Base-by-base conservation (phyloP, 1,140 invertebrate genomes). In the Muscidifurax raptorellus region DNA sequence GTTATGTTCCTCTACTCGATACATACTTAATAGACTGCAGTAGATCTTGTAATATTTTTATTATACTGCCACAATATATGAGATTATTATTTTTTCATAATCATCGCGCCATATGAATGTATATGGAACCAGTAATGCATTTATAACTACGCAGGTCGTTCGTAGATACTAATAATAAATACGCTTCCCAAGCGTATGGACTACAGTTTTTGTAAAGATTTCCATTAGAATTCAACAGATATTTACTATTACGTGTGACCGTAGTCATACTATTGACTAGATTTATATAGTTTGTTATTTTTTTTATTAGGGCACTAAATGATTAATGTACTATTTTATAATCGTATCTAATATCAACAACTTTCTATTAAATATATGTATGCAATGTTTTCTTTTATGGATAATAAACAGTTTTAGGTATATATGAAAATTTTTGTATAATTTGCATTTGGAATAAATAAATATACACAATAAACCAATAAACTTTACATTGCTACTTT, bases 191-290 rank as follows among this genome's bases (percentile, higher is more conserved):
- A 10, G n/a, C 12, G 25, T 52, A 59, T 25, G 5, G 30, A 64
- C 47, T 78, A 47, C 18, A 78, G 76, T 78, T 78, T 78, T 78
- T 52, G 59, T 78, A 78, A 78, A 30, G 36, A 78, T 64, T 64
- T 30, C 6, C n/a, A n/a, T n/a, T 9, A 15, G 28, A 72, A 72
- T 18, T 15, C n/a, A 76, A 76, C 5, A 27, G 40, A 6, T 75
- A 12, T 40, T 40, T 25, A 12, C 27, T 76, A 22, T 44, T 25
- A 76, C 10, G 0, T 47, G 25, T 28, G 40, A 76, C 12, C 52
- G 18, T 52, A 76, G 52, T 59, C 44, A 12, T 59, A 6, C 25
- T 52, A 52, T 52, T 28, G 9, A 28, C 18, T 52, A 18, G 32
- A 15, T 1, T 64, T 77, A 15, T 30, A 18, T 32, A 64, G 22